Evolutionary conservation across 30 jellyfish, hydroid and myxozoan species (phyloP).

Genomic region (Aurelia sp.): DNA sequence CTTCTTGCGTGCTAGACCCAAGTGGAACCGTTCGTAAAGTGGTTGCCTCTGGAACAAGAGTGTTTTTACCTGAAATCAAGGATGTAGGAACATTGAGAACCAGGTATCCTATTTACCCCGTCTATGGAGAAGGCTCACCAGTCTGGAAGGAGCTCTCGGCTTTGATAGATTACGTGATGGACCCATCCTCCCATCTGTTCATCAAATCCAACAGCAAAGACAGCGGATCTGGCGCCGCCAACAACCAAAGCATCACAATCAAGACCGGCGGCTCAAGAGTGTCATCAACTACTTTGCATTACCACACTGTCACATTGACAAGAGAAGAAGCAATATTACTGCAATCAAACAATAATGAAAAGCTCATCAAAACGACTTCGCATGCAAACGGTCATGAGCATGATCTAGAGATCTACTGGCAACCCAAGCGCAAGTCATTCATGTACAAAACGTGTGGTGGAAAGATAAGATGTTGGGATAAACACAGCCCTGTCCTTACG

Average conservation of each 20-base stretch:
- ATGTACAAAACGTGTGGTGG: slow-evolving; percentile 52
- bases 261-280: slow-evolving; percentile 52
- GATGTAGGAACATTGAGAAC: slow-evolving; percentile 73
- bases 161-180: slow-evolving; percentile 49
- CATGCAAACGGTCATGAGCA: slow-evolving; percentile 78
- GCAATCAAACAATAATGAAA: slow-evolving; percentile 11
- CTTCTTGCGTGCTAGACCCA: slow-evolving; percentile 75
- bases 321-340: slow-evolving; percentile 17
- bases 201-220: slow-evolving; percentile 30
- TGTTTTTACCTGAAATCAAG: slow-evolving; percentile 74
- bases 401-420: slow-evolving; percentile 44
- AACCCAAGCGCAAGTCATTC: slow-evolving; percentile 21
- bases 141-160: slow-evolving; percentile 86
- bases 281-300: slow-evolving; percentile 35
- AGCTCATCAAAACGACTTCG: slow-evolving; percentile 52
- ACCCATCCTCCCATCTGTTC: slow-evolving; percentile 39
- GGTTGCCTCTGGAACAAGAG: slow-evolving; percentile 84
- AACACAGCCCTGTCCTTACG: slow-evolving; percentile 15
- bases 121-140: slow-evolving; percentile 85
- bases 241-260: slow-evolving; percentile 17
- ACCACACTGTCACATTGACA: slow-evolving; percentile 48
- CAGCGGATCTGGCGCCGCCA: slow-evolving; percentile 4
- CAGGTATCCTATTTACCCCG: slow-evolving; percentile 75
- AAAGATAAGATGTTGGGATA: slow-evolving; percentile 58
- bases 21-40: slow-evolving; percentile 45